Evolutionary conservation across 2,113 vertebrate genomes (phyloP).

Genomic region (Caretta caretta): DNA sequence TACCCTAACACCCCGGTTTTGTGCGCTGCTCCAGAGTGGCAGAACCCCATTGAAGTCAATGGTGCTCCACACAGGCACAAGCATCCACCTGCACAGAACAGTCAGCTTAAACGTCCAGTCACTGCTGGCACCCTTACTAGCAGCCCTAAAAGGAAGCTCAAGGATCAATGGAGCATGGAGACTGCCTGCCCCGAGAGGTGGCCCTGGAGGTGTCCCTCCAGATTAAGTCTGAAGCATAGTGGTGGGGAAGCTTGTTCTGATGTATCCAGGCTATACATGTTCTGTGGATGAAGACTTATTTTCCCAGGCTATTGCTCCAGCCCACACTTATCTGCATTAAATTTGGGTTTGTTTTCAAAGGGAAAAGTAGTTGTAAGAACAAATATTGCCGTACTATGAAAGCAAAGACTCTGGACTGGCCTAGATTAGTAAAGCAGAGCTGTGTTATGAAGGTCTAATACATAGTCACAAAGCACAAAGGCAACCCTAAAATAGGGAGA

Average conservation of each 20-base stretch:
- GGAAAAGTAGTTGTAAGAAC: neutral
- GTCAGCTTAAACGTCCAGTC: neutral
- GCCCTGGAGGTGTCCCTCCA: neutral
- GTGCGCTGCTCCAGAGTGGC: neutral
- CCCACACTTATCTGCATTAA: rapidly evolving
- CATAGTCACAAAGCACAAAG: neutral
- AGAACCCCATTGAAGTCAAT: neutral
- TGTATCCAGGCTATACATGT: rapidly evolving
- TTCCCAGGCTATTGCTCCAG: neutral
- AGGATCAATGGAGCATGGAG: neutral
- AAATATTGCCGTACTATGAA: neutral
- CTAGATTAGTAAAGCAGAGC: neutral
- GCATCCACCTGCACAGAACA: neutral
- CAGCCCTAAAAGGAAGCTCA: neutral
- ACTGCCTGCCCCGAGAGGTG: neutral
- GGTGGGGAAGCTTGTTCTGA: neutral
- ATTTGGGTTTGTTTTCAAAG: neutral
- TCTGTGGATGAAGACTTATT: too few species aligned
- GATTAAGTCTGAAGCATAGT: neutral
- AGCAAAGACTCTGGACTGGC: neutral
- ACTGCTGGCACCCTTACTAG: neutral
- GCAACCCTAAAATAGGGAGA: neutral
- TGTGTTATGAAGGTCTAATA: neutral
- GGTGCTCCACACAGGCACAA: too few species aligned
- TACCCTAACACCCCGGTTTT: neutral